Base-by-base conservation (phyloP, 2,113 vertebrate genomes). In the Aramus guarauna region DNA sequence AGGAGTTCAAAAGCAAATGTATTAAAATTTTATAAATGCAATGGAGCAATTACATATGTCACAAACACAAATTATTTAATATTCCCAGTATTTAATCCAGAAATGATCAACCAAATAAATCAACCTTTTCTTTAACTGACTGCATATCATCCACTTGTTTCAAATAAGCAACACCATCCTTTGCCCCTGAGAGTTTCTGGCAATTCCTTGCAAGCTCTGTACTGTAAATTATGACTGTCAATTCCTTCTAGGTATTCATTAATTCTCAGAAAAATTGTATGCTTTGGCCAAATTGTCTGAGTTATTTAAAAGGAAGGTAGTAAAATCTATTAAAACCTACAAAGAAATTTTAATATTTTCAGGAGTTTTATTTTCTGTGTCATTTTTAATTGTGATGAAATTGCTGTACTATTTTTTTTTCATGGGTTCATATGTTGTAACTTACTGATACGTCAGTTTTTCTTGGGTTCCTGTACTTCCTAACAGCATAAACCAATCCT, bases 401-500 rank as follows among this genome's bases (percentile, higher is more conserved):
- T 75, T 79, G 63, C 24, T 64, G 67, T 58, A 88, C 27, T 60
- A 7, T 63, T 60, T 87, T 80, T 80, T 87, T 73, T 90, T 74
- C 58, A 43, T 93, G 21, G 32, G 68, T 79, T 68, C 27, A 68
- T 45, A 14, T 72, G 30, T 71, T 58, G 14, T 60, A 93, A 96
- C 34, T 92, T 91, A 91, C 32, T 9, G 63, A 50, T 85, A 95
- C 13, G 37, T 62, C 59, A 84, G 52, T 50, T 87, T 91, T 91
- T 52, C 9, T 85, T 97, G 88, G 71, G 83, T 55, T 95, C 81
- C 43, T 67, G 37, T 75, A 86, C 93, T 96, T 96, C 72, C 41
- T 85, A 94, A 90, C 32, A 90, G 59, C 85, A 94, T 76, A 97
- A 97, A 96, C 26, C 72, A 96, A 94, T 86, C 62, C 26, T 97